Percentiles rank a stretch among this genome's conserved stretches.
phyloP scores from a whole-genome alignment of 1,140 invertebrate genomes.

The Micrasema longulum region DNA sequence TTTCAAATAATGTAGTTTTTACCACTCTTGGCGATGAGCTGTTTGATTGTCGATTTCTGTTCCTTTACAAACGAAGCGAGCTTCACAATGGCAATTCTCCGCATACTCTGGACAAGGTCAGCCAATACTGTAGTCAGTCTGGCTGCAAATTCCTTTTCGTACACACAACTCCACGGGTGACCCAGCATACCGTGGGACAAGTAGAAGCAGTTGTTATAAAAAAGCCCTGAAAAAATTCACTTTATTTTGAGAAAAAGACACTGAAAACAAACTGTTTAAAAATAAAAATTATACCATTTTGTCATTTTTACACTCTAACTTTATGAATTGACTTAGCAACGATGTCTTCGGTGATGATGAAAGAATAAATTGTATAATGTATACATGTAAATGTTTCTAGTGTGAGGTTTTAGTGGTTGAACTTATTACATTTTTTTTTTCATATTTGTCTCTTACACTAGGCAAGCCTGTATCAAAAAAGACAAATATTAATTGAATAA shows the following conservation, averaged over 20 bases:
- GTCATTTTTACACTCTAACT: too few species aligned
- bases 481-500: too few species aligned
- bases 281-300: too few species aligned
- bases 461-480: too few species aligned
- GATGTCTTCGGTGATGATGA: too few species aligned
- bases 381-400: too few species aligned
- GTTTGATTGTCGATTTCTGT: slow-evolving; percentile 59
- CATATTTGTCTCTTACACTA: too few species aligned
- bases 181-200: slow-evolving; percentile 64
- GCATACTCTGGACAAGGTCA: slow-evolving; percentile 62
- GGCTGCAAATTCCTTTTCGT: slow-evolving; percentile 57
- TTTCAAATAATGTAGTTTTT: slow-evolving; percentile 6
- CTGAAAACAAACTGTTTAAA: too few species aligned
- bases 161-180: slow-evolving; percentile 61
- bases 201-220: slow-evolving; percentile 68
- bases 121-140: slow-evolving; percentile 58
- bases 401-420: too few species aligned
- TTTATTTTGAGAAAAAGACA: slow-evolving; percentile 16
- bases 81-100: slow-evolving; percentile 62
- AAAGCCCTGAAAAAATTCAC: slow-evolving; percentile 59
- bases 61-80: slow-evolving; percentile 62
- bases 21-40: slow-evolving; percentile 60
- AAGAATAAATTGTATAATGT: too few species aligned
- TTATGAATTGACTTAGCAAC: too few species aligned
- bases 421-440: too few species aligned